Conservation (phyloP, 2,113 vertebrate genomes). For the Anolis sagrei region DNA sequence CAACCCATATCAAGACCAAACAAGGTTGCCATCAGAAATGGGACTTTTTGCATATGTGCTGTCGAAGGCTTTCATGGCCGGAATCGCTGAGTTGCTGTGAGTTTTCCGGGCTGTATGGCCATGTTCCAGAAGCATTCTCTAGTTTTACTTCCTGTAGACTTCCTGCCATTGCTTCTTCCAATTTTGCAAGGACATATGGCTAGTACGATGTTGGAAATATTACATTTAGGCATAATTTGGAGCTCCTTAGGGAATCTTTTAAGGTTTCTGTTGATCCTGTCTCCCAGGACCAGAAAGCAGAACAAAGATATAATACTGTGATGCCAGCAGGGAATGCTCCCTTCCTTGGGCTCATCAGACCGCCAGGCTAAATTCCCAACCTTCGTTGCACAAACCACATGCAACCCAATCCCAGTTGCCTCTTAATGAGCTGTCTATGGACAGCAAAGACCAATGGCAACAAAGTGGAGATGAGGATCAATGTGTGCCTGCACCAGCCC, state of each 20-base stretch:
- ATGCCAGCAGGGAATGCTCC: too few species aligned
- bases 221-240: conserved; percentile 37
- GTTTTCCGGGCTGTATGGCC: too few species aligned
- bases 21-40: conserved; percentile 37
- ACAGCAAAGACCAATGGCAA: neutral
- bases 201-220: neutral
- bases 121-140: too few species aligned
- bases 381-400: conserved; percentile 58
- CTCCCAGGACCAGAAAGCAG: conserved; percentile 38
- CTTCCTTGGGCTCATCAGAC: too few species aligned
- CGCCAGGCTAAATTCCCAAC: conserved; percentile 69
- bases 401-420: conserved; percentile 7
- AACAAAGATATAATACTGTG: conserved; percentile 16
- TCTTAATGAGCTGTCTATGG: conserved; percentile 23
- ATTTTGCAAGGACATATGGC: neutral
- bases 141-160: conserved; percentile 47
- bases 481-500: too few species aligned
- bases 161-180: neutral
- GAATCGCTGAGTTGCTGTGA: too few species aligned
- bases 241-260: neutral
- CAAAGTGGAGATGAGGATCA: conserved; percentile 20
- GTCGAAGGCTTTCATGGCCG: too few species aligned
- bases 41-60: conserved; percentile 34
- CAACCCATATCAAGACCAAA: neutral
- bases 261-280: neutral